A percentile compares a stretch with the other conserved stretches of the same genome.
These are phyloP conservation scores for Carassius gibelio DNA, from an alignment of 2,113 vertebrate genomes.

Conservation along the genomic window DNA sequence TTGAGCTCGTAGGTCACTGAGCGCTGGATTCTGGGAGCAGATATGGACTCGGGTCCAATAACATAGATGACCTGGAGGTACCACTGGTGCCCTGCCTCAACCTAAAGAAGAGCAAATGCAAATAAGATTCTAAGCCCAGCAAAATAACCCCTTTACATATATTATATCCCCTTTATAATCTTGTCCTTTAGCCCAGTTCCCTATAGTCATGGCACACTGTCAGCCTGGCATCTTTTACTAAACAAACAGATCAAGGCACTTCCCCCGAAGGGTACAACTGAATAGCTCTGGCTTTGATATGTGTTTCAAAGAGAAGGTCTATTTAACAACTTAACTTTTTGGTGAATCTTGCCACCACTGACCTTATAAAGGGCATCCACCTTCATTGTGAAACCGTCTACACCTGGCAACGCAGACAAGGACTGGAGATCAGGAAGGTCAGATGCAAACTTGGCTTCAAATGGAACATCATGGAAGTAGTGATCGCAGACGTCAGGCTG, in stretches of 20 bases:
- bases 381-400: conserved; percentile 95
- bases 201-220: conserved; percentile 33
- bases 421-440: conserved; percentile 83
- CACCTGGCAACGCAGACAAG: conserved; percentile 86
- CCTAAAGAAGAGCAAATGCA: conserved; percentile 73
- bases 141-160: too few relatives aligned
- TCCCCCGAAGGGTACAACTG: conserved; percentile 23
- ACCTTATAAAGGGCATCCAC: conserved; percentile 98
- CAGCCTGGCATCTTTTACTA: conserved; percentile 26
- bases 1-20: conserved; percentile 75
- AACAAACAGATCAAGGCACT: conserved; percentile 33
- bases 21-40: conserved; percentile 85
- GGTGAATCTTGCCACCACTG: not conserved
- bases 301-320: not conserved
- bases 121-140: not conserved
- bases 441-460: conserved; percentile 89
- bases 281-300: conserved; percentile 5
- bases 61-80: conserved; percentile 97
- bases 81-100: conserved; percentile 98
- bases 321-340: not conserved
- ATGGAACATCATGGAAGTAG: conserved; percentile 95
- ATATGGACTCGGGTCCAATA: conserved; percentile 85
- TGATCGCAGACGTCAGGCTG: conserved; percentile 89
- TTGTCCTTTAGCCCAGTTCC: conserved; percentile 5
- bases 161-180: not conserved